Base-by-base conservation (phyloP, 2,888 invertebrate genomes). In the Clunio marinus region DNA sequence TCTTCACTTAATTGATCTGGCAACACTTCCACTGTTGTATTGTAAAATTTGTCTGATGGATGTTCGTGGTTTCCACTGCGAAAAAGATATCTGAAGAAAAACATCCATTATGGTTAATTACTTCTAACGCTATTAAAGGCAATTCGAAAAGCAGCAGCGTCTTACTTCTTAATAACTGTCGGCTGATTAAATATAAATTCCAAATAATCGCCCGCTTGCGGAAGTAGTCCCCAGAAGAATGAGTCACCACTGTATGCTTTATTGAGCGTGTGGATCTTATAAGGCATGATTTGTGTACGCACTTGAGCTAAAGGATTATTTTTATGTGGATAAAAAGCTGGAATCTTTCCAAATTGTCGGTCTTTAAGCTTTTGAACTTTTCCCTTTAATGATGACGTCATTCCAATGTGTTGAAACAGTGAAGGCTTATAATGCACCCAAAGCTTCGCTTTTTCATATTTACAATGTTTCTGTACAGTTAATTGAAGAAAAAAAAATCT, bases 281-380 rank as follows among this genome's bases (percentile, higher is more conserved):
- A 93, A 13, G 87, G 85, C 72, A 87, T 87, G 69, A 96, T 88
- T 69, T 87, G 86, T 1, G 90, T 87, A 55, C 83, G 83, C 4
- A 91, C 83, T 32, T 76, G 79, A 0, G 88, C 87, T 66, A 88
- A 80, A 1, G 91, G 90, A 0, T 81, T 81, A 80, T 94, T 94
- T 28, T 82, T 80, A 75, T 93, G 92, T 0, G 91, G 87, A 75
- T 85, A 88, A 78, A 86, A 93, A 35, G 89, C 81, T 7, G 87
- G 86, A 55, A 90, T 83, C 75, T 90, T 89, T 20, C 93, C 94
- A 78, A 92, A 96, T 75, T 93, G 90, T 73, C 89, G 87, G 76
- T 95, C 94, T 91, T 95, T 94, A 0, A 97, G 81, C 79, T 93
- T 95, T 76, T 97, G 97, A 67, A 96, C 91, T 83, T 98, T 98